Evolutionary conservation across 2,797 vertebrate genomes (phyloP), one percentile per base, ranked within the genome.

Genomic region (Cuculus canorus): DNA sequence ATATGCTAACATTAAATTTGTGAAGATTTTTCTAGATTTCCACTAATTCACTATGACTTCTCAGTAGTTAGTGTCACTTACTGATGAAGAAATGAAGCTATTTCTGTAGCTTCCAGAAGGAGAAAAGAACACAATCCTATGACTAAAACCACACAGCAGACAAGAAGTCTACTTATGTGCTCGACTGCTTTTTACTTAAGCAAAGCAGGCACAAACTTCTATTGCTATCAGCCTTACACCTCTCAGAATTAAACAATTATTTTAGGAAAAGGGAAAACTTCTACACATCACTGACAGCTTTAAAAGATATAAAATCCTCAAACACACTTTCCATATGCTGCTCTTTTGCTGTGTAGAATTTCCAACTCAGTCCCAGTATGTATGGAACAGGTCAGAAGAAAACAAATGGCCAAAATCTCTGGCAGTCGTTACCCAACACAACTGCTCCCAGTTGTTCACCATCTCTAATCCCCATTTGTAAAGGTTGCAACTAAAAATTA

Each of bases 261-360:
- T 87, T 82, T 47, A 37, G 23, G 35, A 89, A 85, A 30, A 33
- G 4, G 21, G 48, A 61, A 91, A 95, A 52, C 30, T 25, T 33
- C 61, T 72, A 45, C 23, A 76, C 17, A 48, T 19, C 15, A 66
- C 11, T 13, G 32, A 37, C 4, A 66, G 37, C 45, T 39, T 50
- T 5, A 78, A 82, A 41, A 43, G 17, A 50, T 5, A 3, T 9
- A 79, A 63, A 83, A 77, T 17, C 17, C 13, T 4, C 4, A 86
- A 76, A 54, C 30, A 32, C 0, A 1, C 16, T 57, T 88, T 65
- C 70, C 22, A 54, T n/a, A 12, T 0, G 0, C 2, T 60, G 8
- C 8, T 77, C 28, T 75, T 80, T n/a, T 48, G 6, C 9, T 79
- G 13, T 27, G 18, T 4, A 50, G 10, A 21, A 88, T 59, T 83